A percentile compares a stretch with the other conserved stretches of the same genome.
These are phyloP conservation scores for Subanguina moxae DNA, from an alignment of 1,140 invertebrate species.

Conservation along the genomic window DNA sequence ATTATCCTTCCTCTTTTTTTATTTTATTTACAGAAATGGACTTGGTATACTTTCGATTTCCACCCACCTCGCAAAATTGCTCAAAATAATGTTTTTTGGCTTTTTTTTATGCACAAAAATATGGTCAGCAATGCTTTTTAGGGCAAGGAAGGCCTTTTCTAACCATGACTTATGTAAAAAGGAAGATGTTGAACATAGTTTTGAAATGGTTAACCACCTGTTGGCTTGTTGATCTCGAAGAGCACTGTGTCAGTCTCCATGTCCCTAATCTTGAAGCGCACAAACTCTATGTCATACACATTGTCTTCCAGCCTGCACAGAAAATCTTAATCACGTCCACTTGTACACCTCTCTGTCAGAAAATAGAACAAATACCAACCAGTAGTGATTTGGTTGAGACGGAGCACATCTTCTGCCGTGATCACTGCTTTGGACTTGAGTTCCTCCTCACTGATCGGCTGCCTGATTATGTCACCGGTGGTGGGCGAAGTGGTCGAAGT, in stretches of 20 bases:
- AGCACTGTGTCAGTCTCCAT: constrained; percentile 83
- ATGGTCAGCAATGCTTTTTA: too few species aligned
- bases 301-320: constrained; percentile 89
- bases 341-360: too few species aligned
- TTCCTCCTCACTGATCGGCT: constrained; percentile 51
- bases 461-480: constrained; percentile 21
- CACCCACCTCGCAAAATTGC: too few species aligned
- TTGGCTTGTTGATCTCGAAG: constrained; percentile 94
- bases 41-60: too few species aligned
- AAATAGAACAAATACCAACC: constrained; percentile 47
- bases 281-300: constrained; percentile 95
- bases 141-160: too few species aligned
- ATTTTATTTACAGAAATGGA: too few species aligned
- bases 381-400: constrained; percentile 50
- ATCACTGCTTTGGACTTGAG: constrained; percentile 42
- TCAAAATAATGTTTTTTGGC: too few species aligned
- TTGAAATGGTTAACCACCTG: constrained; percentile 48
- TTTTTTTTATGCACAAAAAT: too few species aligned
- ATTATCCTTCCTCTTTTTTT: too few species aligned
- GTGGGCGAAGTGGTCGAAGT: neutral
- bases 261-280: constrained; percentile 91
- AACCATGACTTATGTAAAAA: too few species aligned
- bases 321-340: constrained; percentile 70
- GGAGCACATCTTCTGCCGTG: constrained; percentile 55
- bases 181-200: too few species aligned